Percentiles rank a stretch among this genome's conserved stretches.
phyloP scores from a whole-genome alignment of 2,888 invertebrate species.

The Melanophora roralis region DNA sequence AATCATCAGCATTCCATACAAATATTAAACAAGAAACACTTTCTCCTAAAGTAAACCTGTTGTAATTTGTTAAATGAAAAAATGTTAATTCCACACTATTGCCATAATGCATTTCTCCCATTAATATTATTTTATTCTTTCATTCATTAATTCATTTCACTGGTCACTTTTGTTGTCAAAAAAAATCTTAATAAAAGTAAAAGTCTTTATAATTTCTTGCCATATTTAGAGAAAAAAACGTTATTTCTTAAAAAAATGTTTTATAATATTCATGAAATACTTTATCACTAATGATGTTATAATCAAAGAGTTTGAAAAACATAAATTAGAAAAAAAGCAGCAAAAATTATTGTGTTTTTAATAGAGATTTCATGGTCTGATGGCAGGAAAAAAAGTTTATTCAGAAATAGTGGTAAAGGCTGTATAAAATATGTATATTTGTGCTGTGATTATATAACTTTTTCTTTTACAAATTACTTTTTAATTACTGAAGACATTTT shows the following conservation, averaged over 20 bases:
- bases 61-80: not conserved
- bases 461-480: not conserved
- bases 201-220: conserved; percentile 20
- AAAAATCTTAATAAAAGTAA: conserved; percentile 38
- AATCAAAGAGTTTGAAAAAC: not conserved
- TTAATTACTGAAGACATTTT: not conserved
- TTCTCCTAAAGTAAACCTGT: conserved; percentile 26
- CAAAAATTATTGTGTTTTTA: not conserved
- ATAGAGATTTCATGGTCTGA: conserved; percentile 14
- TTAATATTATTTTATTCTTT: conserved; percentile 30
- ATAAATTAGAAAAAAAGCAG: not conserved
- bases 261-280: conserved; percentile 1
- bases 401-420: not conserved
- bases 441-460: conserved; percentile 1
- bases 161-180: conserved; percentile 16
- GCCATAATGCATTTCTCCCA: conserved; percentile 28
- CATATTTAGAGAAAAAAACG: not conserved
- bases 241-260: conserved; percentile 2
- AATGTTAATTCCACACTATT: not conserved
- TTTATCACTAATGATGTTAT: conserved; percentile 3
- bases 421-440: not conserved
- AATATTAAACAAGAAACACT: not conserved
- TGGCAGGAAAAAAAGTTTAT: conserved; percentile 1
- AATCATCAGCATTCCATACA: conserved; percentile 13
- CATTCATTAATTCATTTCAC: conserved; percentile 3